Base-by-base conservation (phyloP, 30 jellyfish, hydroid and myxozoan species). In the Turritopsis rubra region DNA sequence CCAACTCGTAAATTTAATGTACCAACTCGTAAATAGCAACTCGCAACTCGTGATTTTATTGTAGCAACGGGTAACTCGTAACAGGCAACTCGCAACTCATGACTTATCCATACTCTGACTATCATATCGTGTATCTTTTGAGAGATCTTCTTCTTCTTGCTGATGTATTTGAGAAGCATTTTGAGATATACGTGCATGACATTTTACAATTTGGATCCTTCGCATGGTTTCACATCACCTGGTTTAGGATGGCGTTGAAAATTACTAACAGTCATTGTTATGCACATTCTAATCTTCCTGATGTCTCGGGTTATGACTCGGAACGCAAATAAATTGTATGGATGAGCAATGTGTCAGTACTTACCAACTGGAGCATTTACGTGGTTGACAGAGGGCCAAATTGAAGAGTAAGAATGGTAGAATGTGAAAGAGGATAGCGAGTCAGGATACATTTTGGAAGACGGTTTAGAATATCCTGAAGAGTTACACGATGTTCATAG, bases 321-420 rank as follows among this genome's bases (percentile, higher is more conserved):
- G 52, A 95, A 90, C 68, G 96, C 96, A 18, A 90, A 90, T 74
- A 86, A 90, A 81, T 24, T 82, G 23, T 82, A 88, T 84, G 95
- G 95, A 8, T 91, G 96, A 91, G 95, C 95, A 19, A 91, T 91
- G 97, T 0, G 78, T 7, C 91, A 89, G 71, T 30, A 71, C 8
- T 84, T 89, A 28, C 96, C 97, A 66, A 81, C 87, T 90, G n/a
- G n/a, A n/a, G n/a, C n/a, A n/a, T n/a, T n/a, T n/a, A n/a, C n/a
- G n/a, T n/a, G n/a, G 95, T 25, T 84, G 74, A 29, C 78, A 21
- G 91, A 84, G 1, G 71, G 26, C 25, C 77, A 84, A 76, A n/a
- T 84, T 71, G 31, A 28, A 28, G 79, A 80, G 7, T 18, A 71
- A n/a, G n/a, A n/a, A n/a, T n/a, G n/a, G n/a, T n/a, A n/a, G n/a